Conservation (phyloP, 2,888 invertebrate genomes). For the Disparrhopalites patrizii region DNA sequence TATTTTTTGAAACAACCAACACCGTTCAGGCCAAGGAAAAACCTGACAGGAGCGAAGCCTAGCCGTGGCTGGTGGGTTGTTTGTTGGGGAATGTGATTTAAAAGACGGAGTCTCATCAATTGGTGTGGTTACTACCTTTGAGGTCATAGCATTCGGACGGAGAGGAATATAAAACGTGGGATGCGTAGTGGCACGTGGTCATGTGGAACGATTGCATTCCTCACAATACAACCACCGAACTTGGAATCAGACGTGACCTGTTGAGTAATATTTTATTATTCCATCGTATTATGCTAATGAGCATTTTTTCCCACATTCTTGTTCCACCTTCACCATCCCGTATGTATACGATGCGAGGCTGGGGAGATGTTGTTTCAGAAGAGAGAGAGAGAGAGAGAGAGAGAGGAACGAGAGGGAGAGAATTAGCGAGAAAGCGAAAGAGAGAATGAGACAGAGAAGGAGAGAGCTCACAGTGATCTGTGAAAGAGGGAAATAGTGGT, state of each 20-base stretch:
- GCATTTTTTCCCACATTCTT: conserved; percentile 31
- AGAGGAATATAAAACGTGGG: conserved; percentile 22
- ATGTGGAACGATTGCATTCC: conserved; percentile 38
- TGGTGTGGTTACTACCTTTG: conserved; percentile 8
- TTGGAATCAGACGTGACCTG: conserved; percentile 34
- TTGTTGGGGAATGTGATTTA: background rate
- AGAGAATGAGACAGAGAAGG: no score
- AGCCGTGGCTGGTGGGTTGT: no score
- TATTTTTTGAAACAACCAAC: no score
- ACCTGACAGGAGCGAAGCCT: no score
- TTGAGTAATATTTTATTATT: conserved; percentile 35
- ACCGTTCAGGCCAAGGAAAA: no score
- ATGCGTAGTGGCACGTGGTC: conserved; percentile 37
- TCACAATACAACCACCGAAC: conserved; percentile 33
- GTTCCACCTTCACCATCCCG: conserved; percentile 7
- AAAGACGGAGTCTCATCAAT: background rate
- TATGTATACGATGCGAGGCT: no score
- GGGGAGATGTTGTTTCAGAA: no score
- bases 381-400: no score
- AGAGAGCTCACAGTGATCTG: no score
- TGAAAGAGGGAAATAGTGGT: no score
- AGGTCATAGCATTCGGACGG: conserved; percentile 29
- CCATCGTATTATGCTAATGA: conserved; percentile 33
- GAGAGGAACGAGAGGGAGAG: no score
- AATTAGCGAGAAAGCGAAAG: no score